phyloP scores from a whole-genome alignment of 2,113 vertebrate genomes.

The Ictalurus furcatus region DNA sequence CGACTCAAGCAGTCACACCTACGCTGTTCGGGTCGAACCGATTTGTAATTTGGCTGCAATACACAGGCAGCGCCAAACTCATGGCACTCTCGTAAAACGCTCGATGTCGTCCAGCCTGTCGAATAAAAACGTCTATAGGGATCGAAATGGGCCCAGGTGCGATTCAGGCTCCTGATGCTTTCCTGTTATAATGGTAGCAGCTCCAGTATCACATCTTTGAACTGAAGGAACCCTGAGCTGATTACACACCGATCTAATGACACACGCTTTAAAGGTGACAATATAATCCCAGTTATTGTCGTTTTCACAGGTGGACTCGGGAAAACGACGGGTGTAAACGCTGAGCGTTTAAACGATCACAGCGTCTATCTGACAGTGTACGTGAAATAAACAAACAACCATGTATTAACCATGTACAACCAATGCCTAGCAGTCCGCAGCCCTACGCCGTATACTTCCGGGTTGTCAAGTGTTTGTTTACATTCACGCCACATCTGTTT shows the following conservation, averaged over 20 bases:
- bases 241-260: background rate
- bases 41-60: constrained; percentile 24
- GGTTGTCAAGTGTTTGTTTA: no score
- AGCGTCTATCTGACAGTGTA: background rate
- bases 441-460: no score
- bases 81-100: background rate
- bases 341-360: background rate
- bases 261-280: background rate
- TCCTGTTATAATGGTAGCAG: background rate
- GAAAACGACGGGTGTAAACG: background rate
- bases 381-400: background rate
- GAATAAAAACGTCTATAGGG: background rate
- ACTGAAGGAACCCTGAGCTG: background rate
- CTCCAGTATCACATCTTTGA: background rate
- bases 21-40: background rate
- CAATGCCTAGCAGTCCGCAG: no score
- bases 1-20: background rate
- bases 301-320: background rate
- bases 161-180: constrained; percentile 14
- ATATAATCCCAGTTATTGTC: background rate
- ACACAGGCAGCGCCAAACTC: constrained; percentile 9
- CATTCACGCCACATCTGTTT: no score
- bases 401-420: no score
- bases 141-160: background rate
- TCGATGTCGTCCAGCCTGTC: background rate